Evolutionary conservation across 2,113 vertebrate species (phyloP).

Genomic region (Mystacornis crossleyi): DNA sequence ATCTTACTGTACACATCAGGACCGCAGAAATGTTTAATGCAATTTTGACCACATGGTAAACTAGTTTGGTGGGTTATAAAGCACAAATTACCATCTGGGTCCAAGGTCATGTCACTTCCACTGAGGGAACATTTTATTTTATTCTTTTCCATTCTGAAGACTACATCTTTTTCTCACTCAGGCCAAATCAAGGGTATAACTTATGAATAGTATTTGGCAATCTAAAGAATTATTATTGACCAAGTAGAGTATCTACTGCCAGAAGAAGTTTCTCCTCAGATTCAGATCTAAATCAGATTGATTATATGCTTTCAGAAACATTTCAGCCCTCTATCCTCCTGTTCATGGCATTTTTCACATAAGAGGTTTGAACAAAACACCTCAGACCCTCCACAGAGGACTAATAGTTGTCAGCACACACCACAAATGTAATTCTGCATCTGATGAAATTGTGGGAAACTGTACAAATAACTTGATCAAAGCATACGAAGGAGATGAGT

Average conservation of each 20-base stretch:
- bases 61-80: slow-evolving; percentile 52
- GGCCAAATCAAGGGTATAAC: neutral
- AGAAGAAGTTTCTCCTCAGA: neutral
- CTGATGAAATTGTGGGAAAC: neutral
- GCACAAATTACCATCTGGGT: neutral
- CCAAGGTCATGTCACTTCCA: neutral
- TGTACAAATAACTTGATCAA: neutral
- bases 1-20: neutral
- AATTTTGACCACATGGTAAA: slow-evolving; percentile 55
- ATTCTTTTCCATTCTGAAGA: neutral
- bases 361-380: neutral
- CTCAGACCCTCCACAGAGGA: neutral
- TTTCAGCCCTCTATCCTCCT: neutral
- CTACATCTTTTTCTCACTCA: neutral
- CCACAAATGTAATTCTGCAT: neutral
- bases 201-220: neutral
- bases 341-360: neutral
- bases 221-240: neutral
- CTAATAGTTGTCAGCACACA: neutral
- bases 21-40: slow-evolving; percentile 35
- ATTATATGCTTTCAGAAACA: neutral
- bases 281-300: neutral
- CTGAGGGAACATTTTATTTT: neutral
- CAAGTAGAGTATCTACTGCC: neutral
- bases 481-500: neutral